Base-by-base conservation (phyloP, 2,113 vertebrate genomes). In the Leucoraja erinaceus region DNA sequence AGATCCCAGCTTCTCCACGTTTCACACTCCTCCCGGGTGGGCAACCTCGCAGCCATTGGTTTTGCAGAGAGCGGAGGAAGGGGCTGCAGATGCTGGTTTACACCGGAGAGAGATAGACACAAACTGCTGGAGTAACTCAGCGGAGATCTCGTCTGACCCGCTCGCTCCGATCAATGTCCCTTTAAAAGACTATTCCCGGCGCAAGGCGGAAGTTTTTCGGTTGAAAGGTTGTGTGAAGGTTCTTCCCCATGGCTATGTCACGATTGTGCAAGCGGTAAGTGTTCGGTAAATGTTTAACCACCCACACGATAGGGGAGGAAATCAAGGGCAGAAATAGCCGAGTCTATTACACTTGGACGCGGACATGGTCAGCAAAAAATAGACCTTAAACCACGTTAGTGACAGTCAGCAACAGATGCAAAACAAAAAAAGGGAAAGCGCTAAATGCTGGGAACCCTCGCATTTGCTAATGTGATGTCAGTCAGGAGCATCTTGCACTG, bases 21-120 rank as follows among this genome's bases (percentile, higher is more conserved):
- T 93, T 97, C 96, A 93, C 96, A 97, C 93, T 98, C 96, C 90
- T 98, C 96, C 93, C 95, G 96, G 94, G 96, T 94, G 20, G 97
- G 97, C 93, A 98, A 94, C 94, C 96, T 97, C 94, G 96, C 96
- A 83, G 95, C 94, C 94, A 95, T 95, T 88, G 93, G 20, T 20
- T 66, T 66, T 47, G 38, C 38, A 47, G 38, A 47, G 38, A 47
- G 38, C 38, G 38, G n/a, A n/a, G n/a, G n/a, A n/a, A n/a, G n/a
- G n/a, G n/a, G n/a, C n/a, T n/a, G n/a, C 3, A 47, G 38, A 47
- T 47, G 38, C 38, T 47, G 38, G 38, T 47, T 47, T 47, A 47
- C 38, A 47, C 38, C 38, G 38, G 38, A 47, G 38, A 47, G 38
- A 47, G 38, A 47, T 47, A 47, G 38, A 47, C 38, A 47, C 38